phyloP scores from a whole-genome alignment of 64 coral and sea anemone genomes.

The Hydrozoanthus tunicans region DNA sequence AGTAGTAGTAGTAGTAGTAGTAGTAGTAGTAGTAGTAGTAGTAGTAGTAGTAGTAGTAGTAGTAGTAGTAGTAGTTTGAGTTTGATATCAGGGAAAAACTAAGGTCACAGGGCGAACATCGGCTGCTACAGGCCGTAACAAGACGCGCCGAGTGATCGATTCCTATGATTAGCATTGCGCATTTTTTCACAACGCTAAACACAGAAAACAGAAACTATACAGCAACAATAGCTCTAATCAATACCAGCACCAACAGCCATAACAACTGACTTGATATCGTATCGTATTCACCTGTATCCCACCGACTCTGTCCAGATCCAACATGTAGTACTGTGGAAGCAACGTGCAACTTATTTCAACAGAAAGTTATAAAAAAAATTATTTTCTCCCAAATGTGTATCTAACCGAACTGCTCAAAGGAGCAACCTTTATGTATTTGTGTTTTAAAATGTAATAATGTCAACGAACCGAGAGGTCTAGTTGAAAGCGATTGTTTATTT shows the following conservation, averaged over 20 bases:
- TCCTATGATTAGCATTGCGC: no score
- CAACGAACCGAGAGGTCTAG: no score
- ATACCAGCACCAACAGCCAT: not conserved
- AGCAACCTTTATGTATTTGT: no score
- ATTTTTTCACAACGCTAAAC: no score
- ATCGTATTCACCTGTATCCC: slow-evolving; percentile 51
- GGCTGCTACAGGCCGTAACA: not conserved
- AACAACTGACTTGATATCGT: not conserved
- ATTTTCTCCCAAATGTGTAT: no score
- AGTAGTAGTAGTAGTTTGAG: not conserved
- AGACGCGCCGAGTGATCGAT: not conserved
- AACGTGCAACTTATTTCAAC: not conserved
- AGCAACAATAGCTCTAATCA: not conserved
- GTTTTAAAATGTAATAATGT: no score
- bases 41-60: not conserved
- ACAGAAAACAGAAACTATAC: no score
- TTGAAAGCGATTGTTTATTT: no score
- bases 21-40: not conserved
- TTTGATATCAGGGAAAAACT: no score
- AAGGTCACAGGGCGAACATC: no score
- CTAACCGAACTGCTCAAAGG: no score
- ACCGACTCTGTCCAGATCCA: slow-evolving; percentile 76
- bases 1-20: not conserved
- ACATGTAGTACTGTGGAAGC: slow-evolving; percentile 73
- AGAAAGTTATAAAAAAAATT: no score